Evolutionary conservation across 2,797 vertebrate species (phyloP).

Genomic region (Gymnocypris eckloni): DNA sequence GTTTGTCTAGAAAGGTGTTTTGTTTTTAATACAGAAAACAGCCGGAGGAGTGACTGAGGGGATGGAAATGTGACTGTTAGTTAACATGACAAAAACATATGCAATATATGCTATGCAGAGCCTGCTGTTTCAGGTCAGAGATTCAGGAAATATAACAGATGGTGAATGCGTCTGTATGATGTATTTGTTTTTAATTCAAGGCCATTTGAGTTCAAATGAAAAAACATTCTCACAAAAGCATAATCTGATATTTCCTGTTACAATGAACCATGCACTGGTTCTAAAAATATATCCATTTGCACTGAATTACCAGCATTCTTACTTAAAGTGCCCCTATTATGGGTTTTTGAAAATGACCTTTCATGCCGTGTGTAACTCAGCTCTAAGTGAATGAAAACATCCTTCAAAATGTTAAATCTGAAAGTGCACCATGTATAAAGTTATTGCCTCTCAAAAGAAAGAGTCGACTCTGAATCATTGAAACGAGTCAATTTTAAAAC

Average conservation of each 20-base stretch:
- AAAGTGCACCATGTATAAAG: no score
- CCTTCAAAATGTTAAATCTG: no score
- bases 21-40: neutral
- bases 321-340: no score
- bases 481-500: no score
- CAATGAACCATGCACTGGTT: neutral
- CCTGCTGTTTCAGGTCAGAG: constrained; percentile 21
- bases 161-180: neutral
- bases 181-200: neutral
- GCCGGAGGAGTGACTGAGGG: neutral
- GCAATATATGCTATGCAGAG: neutral
- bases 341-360: no score
- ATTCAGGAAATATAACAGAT: constrained; percentile 29
- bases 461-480: no score
- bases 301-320: neutral
- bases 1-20: constrained; percentile 5
- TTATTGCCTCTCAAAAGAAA: no score
- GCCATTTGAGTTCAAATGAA: constrained; percentile 4
- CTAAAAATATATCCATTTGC: constrained; percentile 1
- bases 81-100: constrained; percentile 15
- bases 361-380: no score
- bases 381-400: no score
- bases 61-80: neutral
- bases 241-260: constrained; percentile 17
- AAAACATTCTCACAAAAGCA: neutral